phyloP scores from a whole-genome alignment of 2,797 vertebrate genomes.

The Hippoglossus hippoglossus region DNA sequence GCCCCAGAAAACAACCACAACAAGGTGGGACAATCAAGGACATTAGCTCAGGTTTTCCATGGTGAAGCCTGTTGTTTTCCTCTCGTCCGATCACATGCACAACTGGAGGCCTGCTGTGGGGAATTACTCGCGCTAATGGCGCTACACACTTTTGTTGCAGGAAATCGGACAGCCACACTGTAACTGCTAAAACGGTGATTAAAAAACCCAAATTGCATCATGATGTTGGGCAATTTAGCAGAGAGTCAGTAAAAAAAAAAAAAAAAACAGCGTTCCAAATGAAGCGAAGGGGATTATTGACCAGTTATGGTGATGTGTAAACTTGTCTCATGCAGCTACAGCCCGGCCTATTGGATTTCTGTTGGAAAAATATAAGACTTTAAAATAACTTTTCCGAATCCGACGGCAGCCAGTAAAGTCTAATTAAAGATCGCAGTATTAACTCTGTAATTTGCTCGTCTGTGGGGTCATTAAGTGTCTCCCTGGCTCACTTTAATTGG shows the following conservation, averaged over 20 bases:
- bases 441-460: conserved; percentile 81
- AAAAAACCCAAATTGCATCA: conserved; percentile 88
- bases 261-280: conserved; percentile 55
- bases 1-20: conserved; percentile 74
- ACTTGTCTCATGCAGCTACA: conserved; percentile 42
- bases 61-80: conserved; percentile 71
- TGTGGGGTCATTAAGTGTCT: conserved; percentile 76
- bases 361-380: conserved; percentile 58
- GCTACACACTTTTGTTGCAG: conserved; percentile 86
- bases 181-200: conserved; percentile 87
- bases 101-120: conserved; percentile 85
- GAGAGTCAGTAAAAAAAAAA: background rate
- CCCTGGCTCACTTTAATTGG: conserved; percentile 74
- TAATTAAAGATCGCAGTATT: conserved; percentile 83
- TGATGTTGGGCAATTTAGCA: conserved; percentile 80
- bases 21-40: conserved; percentile 74
- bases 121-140: conserved; percentile 86
- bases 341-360: conserved; percentile 43
- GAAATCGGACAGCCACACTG: conserved; percentile 85
- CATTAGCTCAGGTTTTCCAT: conserved; percentile 83
- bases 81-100: conserved; percentile 76
- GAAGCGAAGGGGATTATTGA: conserved; percentile 66
- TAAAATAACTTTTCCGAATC: conserved; percentile 73
- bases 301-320: conserved; percentile 72
- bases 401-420: conserved; percentile 76